phyloP scores from a whole-genome alignment of 2,888 invertebrate genomes.

The Cataglyphis livida region DNA sequence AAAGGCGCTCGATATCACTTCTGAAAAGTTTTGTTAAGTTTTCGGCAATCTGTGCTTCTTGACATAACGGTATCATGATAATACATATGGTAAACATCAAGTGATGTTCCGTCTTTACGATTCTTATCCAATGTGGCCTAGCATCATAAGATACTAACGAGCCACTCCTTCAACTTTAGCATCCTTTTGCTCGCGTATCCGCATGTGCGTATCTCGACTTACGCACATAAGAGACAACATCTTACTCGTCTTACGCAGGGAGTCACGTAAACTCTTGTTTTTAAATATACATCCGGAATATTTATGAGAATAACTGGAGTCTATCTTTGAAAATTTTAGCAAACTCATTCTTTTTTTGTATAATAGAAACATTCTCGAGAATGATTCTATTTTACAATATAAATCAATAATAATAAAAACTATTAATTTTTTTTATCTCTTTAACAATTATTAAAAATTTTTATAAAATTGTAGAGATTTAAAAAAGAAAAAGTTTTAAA shows the following conservation, averaged over 20 bases:
- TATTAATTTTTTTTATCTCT: neutral
- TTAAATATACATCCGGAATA: constrained; percentile 21
- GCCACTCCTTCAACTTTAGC: constrained; percentile 65
- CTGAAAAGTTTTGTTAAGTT: constrained; percentile 18
- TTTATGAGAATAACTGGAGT: neutral
- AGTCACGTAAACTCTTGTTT: constrained; percentile 21
- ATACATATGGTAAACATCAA: constrained; percentile 2
- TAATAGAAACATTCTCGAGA: neutral
- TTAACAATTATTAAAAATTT: neutral
- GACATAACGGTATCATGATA: constrained; percentile 47
- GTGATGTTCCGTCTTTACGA: neutral
- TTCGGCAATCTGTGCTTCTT: constrained; percentile 2
- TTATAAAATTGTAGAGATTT: neutral
- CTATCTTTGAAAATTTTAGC: neutral
- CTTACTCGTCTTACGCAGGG: neutral
- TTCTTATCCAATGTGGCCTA: constrained; percentile 34
- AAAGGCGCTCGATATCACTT: neutral
- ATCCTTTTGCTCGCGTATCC: constrained; percentile 55
- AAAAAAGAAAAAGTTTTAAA: neutral
- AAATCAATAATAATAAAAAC: neutral
- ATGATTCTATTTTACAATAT: neutral
- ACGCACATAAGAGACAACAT: constrained; percentile 38
- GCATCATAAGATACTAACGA: constrained; percentile 46
- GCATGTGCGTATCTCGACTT: constrained; percentile 32
- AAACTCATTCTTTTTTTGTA: neutral